Evolutionary conservation across 1,140 invertebrate species (phyloP).

Genomic region (Potamilus streckersoni): DNA sequence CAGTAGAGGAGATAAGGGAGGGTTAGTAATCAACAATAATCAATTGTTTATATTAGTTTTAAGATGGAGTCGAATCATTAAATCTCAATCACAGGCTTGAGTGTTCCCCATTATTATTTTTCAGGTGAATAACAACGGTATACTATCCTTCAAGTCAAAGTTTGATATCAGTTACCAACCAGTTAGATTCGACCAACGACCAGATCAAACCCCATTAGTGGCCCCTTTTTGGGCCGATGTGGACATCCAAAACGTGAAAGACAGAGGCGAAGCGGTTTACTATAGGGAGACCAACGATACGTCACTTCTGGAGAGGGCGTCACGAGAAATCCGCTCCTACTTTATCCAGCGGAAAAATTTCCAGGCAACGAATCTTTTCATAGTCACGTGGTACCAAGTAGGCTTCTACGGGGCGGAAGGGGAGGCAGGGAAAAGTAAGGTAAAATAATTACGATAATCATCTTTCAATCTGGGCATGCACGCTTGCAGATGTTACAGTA

Average conservation of each 20-base stretch:
- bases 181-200: constrained; percentile 29
- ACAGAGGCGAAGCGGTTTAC: constrained; percentile 3
- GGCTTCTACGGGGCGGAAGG: constrained; percentile 45
- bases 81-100: too few species aligned
- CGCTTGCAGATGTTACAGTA: too few species aligned
- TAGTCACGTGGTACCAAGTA: constrained; percentile 53
- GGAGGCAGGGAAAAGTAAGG: constrained; percentile 30
- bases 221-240: constrained; percentile 56
- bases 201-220: constrained; percentile 32
- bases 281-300: constrained; percentile 35
- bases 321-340: constrained; percentile 34
- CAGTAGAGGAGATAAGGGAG: too few species aligned
- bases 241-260: constrained; percentile 35
- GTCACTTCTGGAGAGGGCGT: constrained; percentile 7
- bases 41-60: too few species aligned
- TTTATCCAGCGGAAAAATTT: constrained; percentile 38
- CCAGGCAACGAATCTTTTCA: constrained; percentile 37
- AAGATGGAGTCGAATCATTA: too few species aligned
- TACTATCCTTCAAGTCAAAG: constrained; percentile 44
- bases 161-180: constrained; percentile 37
- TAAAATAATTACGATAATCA: constrained; percentile 8
- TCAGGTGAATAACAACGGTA: constrained; percentile 56
- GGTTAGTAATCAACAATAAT: too few species aligned
- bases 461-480: too few species aligned
- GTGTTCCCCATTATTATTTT: constrained; percentile 15